A percentile compares a stretch with the other conserved stretches of the same genome.
Conservation (phyloP, 2,797 vertebrate genomes). For the Rhinella marina region DNA sequence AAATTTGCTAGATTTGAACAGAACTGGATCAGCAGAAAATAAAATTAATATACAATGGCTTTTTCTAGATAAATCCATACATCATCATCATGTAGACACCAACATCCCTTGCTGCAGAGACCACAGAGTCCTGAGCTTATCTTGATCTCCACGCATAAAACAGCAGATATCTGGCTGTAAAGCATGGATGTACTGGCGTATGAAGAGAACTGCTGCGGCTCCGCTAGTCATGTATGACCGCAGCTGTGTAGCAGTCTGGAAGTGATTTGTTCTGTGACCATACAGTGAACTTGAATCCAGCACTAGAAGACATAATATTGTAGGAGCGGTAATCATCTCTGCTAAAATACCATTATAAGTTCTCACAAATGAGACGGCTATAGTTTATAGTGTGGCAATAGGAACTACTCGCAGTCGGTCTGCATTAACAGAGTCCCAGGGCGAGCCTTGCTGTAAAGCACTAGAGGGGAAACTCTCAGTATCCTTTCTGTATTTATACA, state of each 20-base stretch:
- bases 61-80: background rate
- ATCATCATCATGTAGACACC: background rate
- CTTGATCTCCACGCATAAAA: background rate
- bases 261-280: slow-evolving; percentile 43
- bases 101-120: background rate
- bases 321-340: slow-evolving; percentile 6
- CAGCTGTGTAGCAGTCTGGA: slow-evolving; percentile 19
- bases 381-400: background rate
- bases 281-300: slow-evolving; percentile 36
- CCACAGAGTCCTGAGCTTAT: background rate
- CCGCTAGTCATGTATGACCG: slow-evolving; percentile 1
- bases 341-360: slow-evolving; percentile 30
- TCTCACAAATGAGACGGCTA: slow-evolving; percentile 13
- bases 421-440: slow-evolving; percentile 22
- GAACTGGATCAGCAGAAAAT: slow-evolving; percentile 3
- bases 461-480: slow-evolving; percentile 31
- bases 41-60: background rate
- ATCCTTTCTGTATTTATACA: slow-evolving; percentile 51
- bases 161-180: background rate
- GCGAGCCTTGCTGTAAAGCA: background rate
- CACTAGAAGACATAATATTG: background rate
- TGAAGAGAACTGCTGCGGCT: background rate
- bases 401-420: background rate
- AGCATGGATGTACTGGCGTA: background rate
- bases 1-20: background rate